Evolutionary conservation across 2,797 vertebrate genomes (phyloP).

Genomic region (Dicrostonyx torquatus): DNA sequence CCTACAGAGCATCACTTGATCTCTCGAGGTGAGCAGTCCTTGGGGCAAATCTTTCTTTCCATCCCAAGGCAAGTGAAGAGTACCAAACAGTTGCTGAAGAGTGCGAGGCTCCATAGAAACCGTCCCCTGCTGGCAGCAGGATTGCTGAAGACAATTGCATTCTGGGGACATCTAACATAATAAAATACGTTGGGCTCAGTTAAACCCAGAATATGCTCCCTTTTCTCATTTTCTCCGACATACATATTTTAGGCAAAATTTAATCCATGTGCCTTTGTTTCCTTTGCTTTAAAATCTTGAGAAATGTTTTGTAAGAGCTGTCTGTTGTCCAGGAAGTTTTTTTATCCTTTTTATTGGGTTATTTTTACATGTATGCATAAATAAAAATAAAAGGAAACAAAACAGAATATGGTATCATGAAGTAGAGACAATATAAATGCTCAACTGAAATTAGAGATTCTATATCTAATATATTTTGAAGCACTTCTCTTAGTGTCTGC

Average conservation of each 20-base stretch:
- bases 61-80: neutral
- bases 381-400: constrained; percentile 54
- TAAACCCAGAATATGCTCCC: constrained; percentile 52
- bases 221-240: neutral
- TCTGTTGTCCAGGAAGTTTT: constrained; percentile 67
- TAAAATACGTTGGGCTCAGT: constrained; percentile 54
- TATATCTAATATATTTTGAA: constrained; percentile 10
- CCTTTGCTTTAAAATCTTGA: constrained; percentile 70
- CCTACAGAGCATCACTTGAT: neutral
- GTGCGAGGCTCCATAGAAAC: neutral
- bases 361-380: constrained; percentile 44
- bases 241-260: constrained; percentile 67
- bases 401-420: constrained; percentile 23
- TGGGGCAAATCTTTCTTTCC: neutral
- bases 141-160: neutral
- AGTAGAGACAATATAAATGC: neutral
- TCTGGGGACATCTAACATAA: constrained; percentile 37
- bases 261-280: constrained; percentile 58
- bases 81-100: neutral
- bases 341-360: constrained; percentile 64
- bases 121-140: neutral
- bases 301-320: constrained; percentile 60
- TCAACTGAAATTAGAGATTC: neutral
- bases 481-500: neutral
- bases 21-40: neutral